Percentiles rank a stretch among this genome's conserved stretches.
These are phyloP conservation scores for Butastur rufipennis DNA, from an alignment of 2,113 vertebrate species.

Conservation along the genomic window DNA sequence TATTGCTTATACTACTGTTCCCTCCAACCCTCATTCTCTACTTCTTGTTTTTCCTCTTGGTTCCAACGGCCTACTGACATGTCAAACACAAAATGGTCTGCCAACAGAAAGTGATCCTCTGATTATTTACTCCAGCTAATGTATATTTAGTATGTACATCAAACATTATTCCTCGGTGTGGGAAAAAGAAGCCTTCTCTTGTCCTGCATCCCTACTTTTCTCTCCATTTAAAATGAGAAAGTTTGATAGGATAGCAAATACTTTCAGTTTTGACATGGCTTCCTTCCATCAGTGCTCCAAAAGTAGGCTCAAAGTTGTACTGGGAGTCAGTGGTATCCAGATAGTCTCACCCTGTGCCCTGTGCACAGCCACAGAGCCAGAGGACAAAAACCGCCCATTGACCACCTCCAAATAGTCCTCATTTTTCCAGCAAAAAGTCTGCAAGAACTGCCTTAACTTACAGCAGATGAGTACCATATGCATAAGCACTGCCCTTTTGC, in stretches of 20 bases:
- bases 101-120: neutral
- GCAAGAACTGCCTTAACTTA: neutral
- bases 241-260: neutral
- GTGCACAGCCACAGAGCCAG: neutral
- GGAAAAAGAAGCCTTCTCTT: neutral
- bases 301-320: neutral
- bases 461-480: neutral
- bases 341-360: neutral
- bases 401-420: neutral
- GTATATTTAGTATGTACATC: too few species aligned
- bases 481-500: neutral
- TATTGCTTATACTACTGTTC: neutral
- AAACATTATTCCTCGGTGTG: rapidly evolving
- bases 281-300: neutral
- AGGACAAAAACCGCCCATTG: too few species aligned
- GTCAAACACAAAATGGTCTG: neutral
- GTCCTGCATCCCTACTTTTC: neutral
- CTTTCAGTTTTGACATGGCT: neutral
- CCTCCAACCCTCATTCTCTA: neutral
- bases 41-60: neutral
- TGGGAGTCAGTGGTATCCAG: neutral
- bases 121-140: neutral
- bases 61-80: neutral
- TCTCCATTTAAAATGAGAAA: neutral
- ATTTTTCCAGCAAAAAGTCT: neutral